These are phyloP conservation scores for Molossus alvarezi DNA, from an alignment of 2,797 vertebrate genomes.

Conservation along the genomic window DNA sequence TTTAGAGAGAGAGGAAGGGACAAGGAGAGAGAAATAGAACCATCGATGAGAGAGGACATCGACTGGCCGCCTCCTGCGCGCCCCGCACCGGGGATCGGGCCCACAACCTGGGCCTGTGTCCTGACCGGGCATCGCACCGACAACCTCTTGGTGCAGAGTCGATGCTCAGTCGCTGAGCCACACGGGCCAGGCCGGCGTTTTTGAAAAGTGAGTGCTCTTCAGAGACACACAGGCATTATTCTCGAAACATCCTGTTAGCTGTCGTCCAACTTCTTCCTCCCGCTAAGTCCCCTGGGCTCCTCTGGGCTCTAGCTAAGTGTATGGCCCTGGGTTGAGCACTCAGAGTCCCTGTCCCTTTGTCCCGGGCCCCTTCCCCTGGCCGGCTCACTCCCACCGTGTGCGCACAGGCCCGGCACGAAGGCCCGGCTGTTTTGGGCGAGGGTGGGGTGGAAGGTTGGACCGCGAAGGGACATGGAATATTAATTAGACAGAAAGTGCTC, in stretches of 20 bases:
- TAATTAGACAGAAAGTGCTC: slow-evolving; percentile 88
- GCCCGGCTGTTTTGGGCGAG: slow-evolving; percentile 75
- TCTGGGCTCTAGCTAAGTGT: slow-evolving; percentile 79
- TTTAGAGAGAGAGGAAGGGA: no score
- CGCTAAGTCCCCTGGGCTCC: slow-evolving; percentile 67
- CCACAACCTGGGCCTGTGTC: no score
- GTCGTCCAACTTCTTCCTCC: slow-evolving; percentile 76
- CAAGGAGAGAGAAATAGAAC: no score
- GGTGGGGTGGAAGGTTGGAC: slow-evolving; percentile 83
- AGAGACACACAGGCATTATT: background rate
- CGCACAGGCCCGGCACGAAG: slow-evolving; percentile 63
- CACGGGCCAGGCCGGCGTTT: background rate
- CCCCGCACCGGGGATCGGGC: no score
- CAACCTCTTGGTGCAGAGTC: no score
- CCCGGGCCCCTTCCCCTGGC: slow-evolving; percentile 76
- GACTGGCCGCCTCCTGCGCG: no score
- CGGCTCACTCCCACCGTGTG: slow-evolving; percentile 69
- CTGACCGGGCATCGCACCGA: no score
- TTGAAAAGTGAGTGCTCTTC: background rate
- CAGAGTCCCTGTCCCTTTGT: slow-evolving; percentile 77
- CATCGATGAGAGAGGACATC: no score
- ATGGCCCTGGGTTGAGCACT: slow-evolving; percentile 79
- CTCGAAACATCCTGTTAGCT: slow-evolving; percentile 70
- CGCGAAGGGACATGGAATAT: slow-evolving; percentile 87
- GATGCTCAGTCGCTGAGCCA: no score